Evolutionary conservation across 2,888 invertebrate genomes (phyloP).

Genomic region (Ophion ventricosus): DNA sequence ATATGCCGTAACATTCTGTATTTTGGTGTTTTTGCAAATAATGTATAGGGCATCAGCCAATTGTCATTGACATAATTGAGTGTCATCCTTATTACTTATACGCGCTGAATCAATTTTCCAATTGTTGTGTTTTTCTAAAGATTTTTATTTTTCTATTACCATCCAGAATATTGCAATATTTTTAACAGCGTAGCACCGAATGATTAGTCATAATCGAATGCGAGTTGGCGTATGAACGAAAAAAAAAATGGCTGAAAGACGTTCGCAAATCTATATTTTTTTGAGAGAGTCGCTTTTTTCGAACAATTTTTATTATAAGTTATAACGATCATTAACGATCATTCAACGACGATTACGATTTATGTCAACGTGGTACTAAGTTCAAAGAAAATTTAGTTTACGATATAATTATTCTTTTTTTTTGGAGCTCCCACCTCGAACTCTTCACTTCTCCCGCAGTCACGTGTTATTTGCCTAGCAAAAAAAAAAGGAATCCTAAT

Average conservation of each 20-base stretch:
- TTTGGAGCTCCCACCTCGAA: conserved; percentile 17
- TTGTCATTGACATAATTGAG: conserved; percentile 17
- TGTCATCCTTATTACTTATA: conserved; percentile 16
- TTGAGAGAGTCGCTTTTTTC: background rate
- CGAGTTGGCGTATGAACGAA: background rate
- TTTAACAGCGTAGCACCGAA: conserved; percentile 33
- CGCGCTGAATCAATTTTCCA: conserved; percentile 17
- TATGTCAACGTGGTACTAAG: conserved; percentile 1
- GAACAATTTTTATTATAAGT: conserved; percentile 15
- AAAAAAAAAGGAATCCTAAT: conserved; percentile 27
- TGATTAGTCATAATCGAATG: background rate
- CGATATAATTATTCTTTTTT: conserved; percentile 29
- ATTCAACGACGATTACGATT: conserved; percentile 32
- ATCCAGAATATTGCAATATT: conserved; percentile 3
- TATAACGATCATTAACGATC: background rate
- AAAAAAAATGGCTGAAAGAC: background rate
- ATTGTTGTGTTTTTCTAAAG: conserved; percentile 5
- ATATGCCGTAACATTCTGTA: conserved; percentile 39
- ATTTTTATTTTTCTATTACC: background rate
- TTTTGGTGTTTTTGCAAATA: conserved; percentile 38
- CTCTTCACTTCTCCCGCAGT: conserved; percentile 25
- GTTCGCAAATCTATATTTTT: background rate
- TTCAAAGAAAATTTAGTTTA: conserved; percentile 31
- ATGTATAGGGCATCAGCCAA: conserved; percentile 23
- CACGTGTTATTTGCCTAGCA: conserved; percentile 22